A percentile compares a stretch with the other conserved stretches of the same genome.
These are phyloP conservation scores for Mus musculus DNA, from an alignment of 2,113 vertebrate species.

Conservation along the genomic window GRCm39 chr1:21909001-21909500, in stretches of 20 bases:
- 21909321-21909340: neutral
- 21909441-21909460: neutral
- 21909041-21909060: slow-evolving; percentile 2
- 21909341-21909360: neutral
- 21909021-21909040: slow-evolving; percentile 45
- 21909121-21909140: neutral
- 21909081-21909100: neutral
- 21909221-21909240: neutral
- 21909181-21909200: neutral
- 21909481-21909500: neutral
- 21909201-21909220: neutral
- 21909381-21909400: neutral
- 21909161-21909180: neutral
- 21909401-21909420: slow-evolving; percentile 2
- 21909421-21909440: neutral
- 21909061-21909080: neutral
- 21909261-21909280: neutral
- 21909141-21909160: neutral
- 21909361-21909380: slow-evolving; percentile 6
- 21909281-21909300: neutral
- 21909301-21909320: neutral
- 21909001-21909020: slow-evolving; percentile 47
- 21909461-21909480: neutral
- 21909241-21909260: neutral
- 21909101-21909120: neutral